A percentile compares a stretch with the other conserved stretches of the same genome.
phyloP scores from a whole-genome alignment of 2,113 vertebrate species.

The Zapornia atra region DNA sequence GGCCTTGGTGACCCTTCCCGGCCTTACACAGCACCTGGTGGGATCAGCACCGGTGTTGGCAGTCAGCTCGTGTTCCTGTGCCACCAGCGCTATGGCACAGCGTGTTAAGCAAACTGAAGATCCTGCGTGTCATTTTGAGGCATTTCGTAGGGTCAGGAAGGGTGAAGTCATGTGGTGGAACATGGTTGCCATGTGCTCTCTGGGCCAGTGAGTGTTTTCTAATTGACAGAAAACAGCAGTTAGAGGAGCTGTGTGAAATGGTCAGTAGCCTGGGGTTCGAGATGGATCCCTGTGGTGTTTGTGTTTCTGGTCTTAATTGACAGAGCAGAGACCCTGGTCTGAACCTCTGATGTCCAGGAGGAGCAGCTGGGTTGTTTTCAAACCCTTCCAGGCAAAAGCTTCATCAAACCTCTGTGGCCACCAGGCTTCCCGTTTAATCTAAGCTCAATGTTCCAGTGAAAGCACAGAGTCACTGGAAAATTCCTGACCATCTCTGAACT shows the following conservation, averaged over 20 bases:
- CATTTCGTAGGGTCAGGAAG: neutral
- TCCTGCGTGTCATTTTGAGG: neutral
- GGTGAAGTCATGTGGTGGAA: neutral
- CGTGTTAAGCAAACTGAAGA: neutral
- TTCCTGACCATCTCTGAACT: neutral
- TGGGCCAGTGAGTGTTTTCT: neutral
- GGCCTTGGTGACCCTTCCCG: neutral
- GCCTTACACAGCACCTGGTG: fast-evolving
- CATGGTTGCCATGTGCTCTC: neutral
- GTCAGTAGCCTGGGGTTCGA: neutral
- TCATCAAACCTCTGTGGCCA: neutral
- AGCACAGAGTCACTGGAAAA: neutral
- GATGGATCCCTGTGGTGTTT: fast-evolving
- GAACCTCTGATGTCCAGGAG: neutral
- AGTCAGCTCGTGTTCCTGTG: fast-evolving
- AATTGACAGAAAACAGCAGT: neutral
- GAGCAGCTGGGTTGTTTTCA: neutral
- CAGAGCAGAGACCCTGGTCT: neutral
- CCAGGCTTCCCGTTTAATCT: neutral
- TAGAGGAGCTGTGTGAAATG: neutral
- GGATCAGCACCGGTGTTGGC: fast-evolving
- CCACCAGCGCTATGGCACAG: fast-evolving
- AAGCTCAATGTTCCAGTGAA: neutral
- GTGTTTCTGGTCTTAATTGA: neutral
- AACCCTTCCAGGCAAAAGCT: neutral